Evolutionary conservation across 2,113 vertebrate species (phyloP).

Genomic region (Elaphurus davidianus): DNA sequence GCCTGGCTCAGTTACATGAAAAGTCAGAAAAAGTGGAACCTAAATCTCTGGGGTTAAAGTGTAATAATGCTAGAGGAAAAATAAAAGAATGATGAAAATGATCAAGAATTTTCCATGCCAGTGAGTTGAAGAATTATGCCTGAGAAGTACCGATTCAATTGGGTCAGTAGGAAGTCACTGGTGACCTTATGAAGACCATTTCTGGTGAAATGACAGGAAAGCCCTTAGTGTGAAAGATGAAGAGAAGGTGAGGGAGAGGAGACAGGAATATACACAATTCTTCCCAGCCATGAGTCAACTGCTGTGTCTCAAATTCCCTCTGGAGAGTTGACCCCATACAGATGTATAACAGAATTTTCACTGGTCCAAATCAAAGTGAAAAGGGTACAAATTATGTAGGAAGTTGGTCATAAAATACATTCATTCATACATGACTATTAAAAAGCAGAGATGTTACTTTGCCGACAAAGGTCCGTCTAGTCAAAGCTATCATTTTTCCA

Average conservation of each 20-base stretch:
- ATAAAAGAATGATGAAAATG: background rate
- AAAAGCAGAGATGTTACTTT: background rate
- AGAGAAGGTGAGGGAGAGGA: background rate
- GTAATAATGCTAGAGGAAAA: background rate
- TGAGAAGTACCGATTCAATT: background rate
- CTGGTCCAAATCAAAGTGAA: background rate
- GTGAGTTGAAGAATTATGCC: background rate
- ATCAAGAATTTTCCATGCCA: background rate
- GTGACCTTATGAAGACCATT: background rate
- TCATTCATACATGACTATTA: background rate
- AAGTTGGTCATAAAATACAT: background rate
- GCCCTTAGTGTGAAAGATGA: background rate
- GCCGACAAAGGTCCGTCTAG: background rate
- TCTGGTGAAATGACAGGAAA: background rate
- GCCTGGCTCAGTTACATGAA: background rate
- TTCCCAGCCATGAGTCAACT: background rate
- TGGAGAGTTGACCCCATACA: background rate
- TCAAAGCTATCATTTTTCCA: background rate
- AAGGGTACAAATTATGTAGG: background rate
- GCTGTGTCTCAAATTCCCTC: background rate
- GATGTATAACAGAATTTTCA: background rate
- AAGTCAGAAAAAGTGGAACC: background rate
- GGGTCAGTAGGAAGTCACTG: background rate
- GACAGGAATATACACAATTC: background rate
- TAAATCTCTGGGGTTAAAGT: background rate